phyloP scores from a whole-genome alignment of 2,888 invertebrate species.

The Sisyra terminalis region DNA sequence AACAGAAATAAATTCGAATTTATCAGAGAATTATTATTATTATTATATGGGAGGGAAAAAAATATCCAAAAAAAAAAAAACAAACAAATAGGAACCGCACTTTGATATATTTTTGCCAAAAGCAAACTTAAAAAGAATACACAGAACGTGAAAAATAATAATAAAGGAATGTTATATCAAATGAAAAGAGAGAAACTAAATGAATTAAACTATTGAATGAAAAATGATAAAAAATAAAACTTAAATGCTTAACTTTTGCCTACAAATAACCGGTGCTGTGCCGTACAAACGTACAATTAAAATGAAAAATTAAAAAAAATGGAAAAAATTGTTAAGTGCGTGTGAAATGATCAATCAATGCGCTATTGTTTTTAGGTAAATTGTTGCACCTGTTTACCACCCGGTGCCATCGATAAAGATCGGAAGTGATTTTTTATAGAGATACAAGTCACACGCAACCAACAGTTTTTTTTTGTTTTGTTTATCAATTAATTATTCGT shows the following conservation, averaged over 20 bases:
- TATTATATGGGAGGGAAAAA: neutral
- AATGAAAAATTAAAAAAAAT: neutral
- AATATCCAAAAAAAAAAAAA: neutral
- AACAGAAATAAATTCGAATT: neutral
- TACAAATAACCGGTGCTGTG: constrained; percentile 3
- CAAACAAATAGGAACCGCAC: constrained; percentile 5
- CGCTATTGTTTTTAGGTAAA: neutral
- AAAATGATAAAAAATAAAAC: too few relatives aligned
- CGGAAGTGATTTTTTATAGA: neutral
- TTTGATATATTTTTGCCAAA: too few relatives aligned
- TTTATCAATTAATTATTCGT: too few relatives aligned
- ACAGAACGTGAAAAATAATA: too few relatives aligned
- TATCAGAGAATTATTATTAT: neutral
- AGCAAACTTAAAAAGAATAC: too few relatives aligned
- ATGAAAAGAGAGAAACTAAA: too few relatives aligned
- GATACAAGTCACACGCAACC: too few relatives aligned
- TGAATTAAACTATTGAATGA: too few relatives aligned
- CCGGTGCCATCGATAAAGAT: neutral
- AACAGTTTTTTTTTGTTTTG: neutral
- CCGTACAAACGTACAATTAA: constrained; percentile 1
- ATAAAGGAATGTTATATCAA: too few relatives aligned
- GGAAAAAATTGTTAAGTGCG: neutral
- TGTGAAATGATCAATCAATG: neutral
- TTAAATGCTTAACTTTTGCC: neutral
- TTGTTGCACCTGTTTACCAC: neutral